Conservation (phyloP, 1,140 invertebrate species). For the Penaeus vannamei region DNA sequence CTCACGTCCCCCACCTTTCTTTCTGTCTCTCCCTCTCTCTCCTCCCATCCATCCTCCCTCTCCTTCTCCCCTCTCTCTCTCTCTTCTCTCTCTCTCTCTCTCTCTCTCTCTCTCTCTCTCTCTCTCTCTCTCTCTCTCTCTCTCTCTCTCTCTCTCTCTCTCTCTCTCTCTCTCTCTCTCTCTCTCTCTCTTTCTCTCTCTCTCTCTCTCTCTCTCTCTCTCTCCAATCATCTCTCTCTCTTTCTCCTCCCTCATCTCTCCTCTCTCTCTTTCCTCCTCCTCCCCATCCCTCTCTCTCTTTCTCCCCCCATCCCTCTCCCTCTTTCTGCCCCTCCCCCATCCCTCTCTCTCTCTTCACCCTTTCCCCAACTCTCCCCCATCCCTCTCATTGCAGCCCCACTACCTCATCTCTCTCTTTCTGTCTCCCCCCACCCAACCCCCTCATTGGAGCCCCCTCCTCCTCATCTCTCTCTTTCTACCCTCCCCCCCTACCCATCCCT, state of each 20-base stretch:
- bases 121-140: too few species aligned
- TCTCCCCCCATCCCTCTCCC: not conserved
- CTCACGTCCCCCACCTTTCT: not conserved
- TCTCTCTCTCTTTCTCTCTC: not conserved
- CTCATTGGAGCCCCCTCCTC: not conserved
- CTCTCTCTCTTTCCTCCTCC: not conserved
- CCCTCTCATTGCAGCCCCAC: too few species aligned
- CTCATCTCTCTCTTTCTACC: not conserved
- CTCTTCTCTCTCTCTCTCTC: too few species aligned
- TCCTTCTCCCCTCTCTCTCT: not conserved
- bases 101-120: too few species aligned
- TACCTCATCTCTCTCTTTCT: too few species aligned
- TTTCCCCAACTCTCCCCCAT: not conserved
- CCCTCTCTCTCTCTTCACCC: not conserved
- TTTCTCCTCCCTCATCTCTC: too few species aligned
- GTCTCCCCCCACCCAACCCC: not conserved
- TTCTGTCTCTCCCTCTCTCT: not conserved
- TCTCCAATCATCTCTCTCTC: not conserved
- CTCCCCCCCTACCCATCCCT: not conserved
- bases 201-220: not conserved
- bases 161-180: not conserved
- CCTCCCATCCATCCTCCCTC: not conserved
- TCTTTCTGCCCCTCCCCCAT: not conserved
- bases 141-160: too few species aligned
- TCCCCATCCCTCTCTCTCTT: not conserved